These are phyloP conservation scores for Macropis europaea DNA, from an alignment of 2,888 invertebrate species.

Conservation along the genomic window DNA sequence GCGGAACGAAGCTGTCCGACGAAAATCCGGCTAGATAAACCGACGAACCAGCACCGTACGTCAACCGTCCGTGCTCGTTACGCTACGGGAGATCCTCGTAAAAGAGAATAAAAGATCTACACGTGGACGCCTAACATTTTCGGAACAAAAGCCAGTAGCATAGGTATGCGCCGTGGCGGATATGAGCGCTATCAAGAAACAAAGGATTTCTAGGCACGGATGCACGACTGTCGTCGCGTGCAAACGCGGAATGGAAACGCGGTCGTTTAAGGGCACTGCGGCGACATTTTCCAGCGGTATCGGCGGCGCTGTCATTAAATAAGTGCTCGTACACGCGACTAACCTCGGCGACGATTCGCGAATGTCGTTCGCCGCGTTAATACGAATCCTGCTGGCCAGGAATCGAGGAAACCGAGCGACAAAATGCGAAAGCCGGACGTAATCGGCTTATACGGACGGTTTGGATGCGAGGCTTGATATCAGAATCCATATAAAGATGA, in stretches of 20 bases:
- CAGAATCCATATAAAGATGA: slow-evolving; percentile 55
- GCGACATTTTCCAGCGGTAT: neutral
- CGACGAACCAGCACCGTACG: slow-evolving; percentile 5
- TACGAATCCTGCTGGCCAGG: slow-evolving; percentile 16
- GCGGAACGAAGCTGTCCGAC: slow-evolving; percentile 7
- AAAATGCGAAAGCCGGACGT: slow-evolving; percentile 54
- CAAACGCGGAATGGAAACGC: neutral
- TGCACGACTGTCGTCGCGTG: neutral
- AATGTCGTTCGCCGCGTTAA: slow-evolving; percentile 42
- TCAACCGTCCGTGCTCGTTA: slow-evolving; percentile 32
- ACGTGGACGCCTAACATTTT: slow-evolving; percentile 41
- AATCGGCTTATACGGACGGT: slow-evolving; percentile 60
- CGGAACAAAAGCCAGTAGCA: slow-evolving; percentile 46
- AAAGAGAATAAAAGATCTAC: slow-evolving; percentile 51
- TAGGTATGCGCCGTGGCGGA: slow-evolving; percentile 21
- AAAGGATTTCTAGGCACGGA: slow-evolving; percentile 20
- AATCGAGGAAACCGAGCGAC: slow-evolving; percentile 30
- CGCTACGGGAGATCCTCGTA: slow-evolving; percentile 21
- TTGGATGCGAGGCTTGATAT: slow-evolving; percentile 49
- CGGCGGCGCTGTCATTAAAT: slow-evolving; percentile 5
- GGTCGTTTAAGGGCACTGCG: neutral
- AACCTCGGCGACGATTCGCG: slow-evolving; percentile 8
- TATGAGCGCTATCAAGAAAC: slow-evolving; percentile 16
- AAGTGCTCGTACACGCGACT: neutral
- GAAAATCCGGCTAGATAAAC: slow-evolving; percentile 40